Conservation (phyloP, 2,888 invertebrate species). For the Leucophenga maculata region DNA sequence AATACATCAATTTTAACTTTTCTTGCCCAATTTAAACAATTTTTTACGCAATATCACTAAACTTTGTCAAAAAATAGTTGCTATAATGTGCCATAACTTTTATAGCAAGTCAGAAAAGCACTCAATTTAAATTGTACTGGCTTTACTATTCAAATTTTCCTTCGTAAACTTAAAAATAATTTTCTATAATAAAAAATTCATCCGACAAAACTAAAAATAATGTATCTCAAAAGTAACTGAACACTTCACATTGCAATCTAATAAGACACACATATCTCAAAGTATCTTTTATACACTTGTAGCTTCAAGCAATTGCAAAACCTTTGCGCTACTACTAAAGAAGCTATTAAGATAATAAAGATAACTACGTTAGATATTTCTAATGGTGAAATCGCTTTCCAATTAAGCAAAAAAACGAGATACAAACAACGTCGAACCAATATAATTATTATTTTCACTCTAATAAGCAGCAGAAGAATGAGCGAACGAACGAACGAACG, state of each 20-base stretch:
- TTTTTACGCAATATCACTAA: no score
- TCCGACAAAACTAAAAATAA: no score
- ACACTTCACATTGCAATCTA: background rate
- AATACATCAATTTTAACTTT: no score
- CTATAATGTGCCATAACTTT: no score
- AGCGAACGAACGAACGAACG: conserved; percentile 32
- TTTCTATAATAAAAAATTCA: no score
- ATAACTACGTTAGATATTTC: conserved; percentile 24
- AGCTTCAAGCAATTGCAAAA: conserved; percentile 28
- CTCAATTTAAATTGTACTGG: no score
- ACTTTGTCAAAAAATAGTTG: no score
- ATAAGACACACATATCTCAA: conserved; percentile 10
- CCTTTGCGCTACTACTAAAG: conserved; percentile 2
- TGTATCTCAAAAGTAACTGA: no score
- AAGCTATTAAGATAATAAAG: conserved; percentile 23
- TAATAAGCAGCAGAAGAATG: conserved; percentile 21
- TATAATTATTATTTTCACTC: background rate
- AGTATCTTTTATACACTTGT: conserved; percentile 31
- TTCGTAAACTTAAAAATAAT: no score
- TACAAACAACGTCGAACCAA: conserved; percentile 10
- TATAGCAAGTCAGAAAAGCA: no score
- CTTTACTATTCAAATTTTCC: no score
- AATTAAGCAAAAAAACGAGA: conserved; percentile 52
- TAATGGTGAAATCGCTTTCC: conserved; percentile 44
- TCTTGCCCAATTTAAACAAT: no score